These are phyloP conservation scores for Oceanites oceanicus DNA, from an alignment of 2,113 vertebrate genomes.

Conservation along the genomic window DNA sequence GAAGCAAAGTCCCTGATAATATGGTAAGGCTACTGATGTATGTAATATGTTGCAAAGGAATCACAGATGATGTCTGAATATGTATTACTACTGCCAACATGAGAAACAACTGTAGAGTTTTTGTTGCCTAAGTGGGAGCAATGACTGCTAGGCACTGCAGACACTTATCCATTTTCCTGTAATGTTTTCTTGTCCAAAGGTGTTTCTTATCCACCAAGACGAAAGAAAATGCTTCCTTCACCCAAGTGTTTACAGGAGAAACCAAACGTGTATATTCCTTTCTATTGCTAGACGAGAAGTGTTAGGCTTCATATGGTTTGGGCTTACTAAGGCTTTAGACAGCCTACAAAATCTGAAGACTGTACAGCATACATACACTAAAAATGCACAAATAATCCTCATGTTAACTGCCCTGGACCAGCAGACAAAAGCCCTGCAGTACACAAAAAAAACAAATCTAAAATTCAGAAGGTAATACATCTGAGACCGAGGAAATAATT, in stretches of 20 bases:
- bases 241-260: background rate
- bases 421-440: too few relatives aligned
- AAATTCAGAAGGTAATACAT: too few relatives aligned
- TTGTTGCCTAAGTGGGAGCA: background rate
- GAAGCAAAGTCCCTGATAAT: background rate
- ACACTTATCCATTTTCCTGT: background rate
- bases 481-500: too few relatives aligned
- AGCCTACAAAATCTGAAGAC: background rate
- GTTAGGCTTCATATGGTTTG: background rate
- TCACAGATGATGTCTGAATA: background rate
- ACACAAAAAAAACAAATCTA: too few relatives aligned
- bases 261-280: accelerated
- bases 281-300: background rate
- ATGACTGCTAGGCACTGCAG: background rate
- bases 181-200: background rate
- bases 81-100: background rate
- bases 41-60: background rate
- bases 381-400: too few relatives aligned
- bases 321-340: background rate
- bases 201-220: background rate
- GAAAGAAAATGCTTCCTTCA: background rate
- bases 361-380: too few relatives aligned
- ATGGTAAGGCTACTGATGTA: background rate
- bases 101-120: background rate
- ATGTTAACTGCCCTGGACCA: too few relatives aligned